Evolutionary conservation across 2,113 vertebrate genomes (phyloP).

Genomic region (Erythrocercus mccallii): DNA sequence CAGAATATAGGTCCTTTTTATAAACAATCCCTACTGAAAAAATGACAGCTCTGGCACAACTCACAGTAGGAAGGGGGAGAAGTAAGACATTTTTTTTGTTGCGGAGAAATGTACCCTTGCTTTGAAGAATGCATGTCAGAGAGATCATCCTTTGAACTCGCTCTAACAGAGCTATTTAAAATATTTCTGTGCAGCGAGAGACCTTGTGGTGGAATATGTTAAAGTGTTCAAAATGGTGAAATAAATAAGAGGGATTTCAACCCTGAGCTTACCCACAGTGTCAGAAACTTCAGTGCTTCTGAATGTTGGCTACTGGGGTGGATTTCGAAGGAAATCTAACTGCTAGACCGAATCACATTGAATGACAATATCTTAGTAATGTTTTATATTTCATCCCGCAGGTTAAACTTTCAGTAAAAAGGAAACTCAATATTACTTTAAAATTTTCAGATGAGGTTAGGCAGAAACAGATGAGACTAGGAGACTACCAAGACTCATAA

Average conservation of each 20-base stretch:
- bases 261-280: not conserved
- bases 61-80: slow-evolving; percentile 11
- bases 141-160: slow-evolving; percentile 10
- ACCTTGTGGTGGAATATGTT: not conserved
- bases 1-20: slow-evolving; percentile 1
- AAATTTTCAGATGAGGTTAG: not conserved
- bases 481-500: not conserved
- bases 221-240: not conserved
- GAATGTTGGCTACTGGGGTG: not conserved
- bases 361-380: not conserved
- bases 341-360: not conserved
- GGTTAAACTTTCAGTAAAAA: not conserved
- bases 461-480: not conserved
- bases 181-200: not conserved
- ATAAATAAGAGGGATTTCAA: not conserved
- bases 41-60: not conserved
- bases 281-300: not conserved
- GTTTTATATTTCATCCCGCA: not conserved
- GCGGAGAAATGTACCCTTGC: not conserved
- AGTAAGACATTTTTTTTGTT: slow-evolving; percentile 11
- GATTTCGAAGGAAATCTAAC: not conserved
- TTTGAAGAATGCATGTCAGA: slow-evolving; percentile 43
- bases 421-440: not conserved
- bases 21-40: slow-evolving; percentile 15
- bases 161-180: slow-evolving; percentile 18